Base-by-base conservation (phyloP, 2,797 vertebrate genomes). In the Gastrophryne carolinensis region DNA sequence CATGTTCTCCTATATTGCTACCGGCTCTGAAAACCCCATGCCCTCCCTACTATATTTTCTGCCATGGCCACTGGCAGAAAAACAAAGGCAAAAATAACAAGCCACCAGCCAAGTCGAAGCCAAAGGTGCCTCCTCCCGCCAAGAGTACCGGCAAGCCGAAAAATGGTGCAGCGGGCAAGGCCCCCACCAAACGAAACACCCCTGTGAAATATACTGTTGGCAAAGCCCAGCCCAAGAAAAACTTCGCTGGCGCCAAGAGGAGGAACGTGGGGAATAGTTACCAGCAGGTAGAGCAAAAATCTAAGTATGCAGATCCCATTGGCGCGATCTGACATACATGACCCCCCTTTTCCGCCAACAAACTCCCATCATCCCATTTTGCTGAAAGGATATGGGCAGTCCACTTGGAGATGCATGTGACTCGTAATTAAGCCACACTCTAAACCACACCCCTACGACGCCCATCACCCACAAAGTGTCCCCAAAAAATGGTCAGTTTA, bases 281-380 rank as follows among this genome's bases (percentile, higher is more conserved):
- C 85, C 89, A 89, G 91, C 93, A 96, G 95, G 94, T 96, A 97
- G 93, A 93, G 79, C 87, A 73, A 81, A 81, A 90, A 79, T 44
- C 62, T 81, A 61, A 81, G 80, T 81, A 88, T 90, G 88, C 88
- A 86, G 87, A 87, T 82, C 86, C 84, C 50, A 72, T 52, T 49
- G 70, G 52, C 52, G 60, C 79, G 79, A 83, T 84, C 86, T 84
- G 86, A 57, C 82, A 83, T 85, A 69, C 68, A 64, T 71, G 41
- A 64, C 58, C 17, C 65, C 60, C 47, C n/a, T n/a, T 26, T 10
- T 54, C 15, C 24, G 64, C 72, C 50, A 60, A 21, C 23, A 12
- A 3, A 27, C 60, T 47, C 72, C 53, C 11, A 21, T 65, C 15
- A 60, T 69, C 64, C 65, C 57, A 13, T 30, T 6, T 39, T 35